phyloP scores from a whole-genome alignment of 1,140 invertebrate genomes.

The Eurosta solidaginis region DNA sequence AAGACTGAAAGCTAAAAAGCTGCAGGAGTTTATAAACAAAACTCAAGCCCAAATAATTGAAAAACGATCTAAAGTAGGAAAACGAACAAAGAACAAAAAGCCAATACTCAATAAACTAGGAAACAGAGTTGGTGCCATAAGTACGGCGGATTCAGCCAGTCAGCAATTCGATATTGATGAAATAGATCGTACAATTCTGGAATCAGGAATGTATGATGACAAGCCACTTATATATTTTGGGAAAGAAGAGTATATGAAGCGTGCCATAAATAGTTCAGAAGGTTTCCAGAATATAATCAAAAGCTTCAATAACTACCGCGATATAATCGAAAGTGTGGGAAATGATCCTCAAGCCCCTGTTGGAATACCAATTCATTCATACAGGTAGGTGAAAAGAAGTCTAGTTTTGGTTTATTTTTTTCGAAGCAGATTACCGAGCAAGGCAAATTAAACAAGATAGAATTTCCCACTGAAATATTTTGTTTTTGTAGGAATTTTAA shows the following conservation, averaged over 20 bases:
- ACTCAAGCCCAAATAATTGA: slow-evolving; percentile 61
- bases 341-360: slow-evolving; percentile 58
- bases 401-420: too few relatives aligned
- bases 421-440: too few relatives aligned
- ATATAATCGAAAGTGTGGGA: slow-evolving; percentile 60
- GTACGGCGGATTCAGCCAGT: slow-evolving; percentile 25
- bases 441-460: too few relatives aligned
- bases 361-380: slow-evolving; percentile 51
- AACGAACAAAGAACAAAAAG: slow-evolving; percentile 36
- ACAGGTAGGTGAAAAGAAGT: slow-evolving; percentile 29
- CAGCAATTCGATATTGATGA: slow-evolving; percentile 52
- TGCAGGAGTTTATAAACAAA: slow-evolving; percentile 68
- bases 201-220: slow-evolving; percentile 49
- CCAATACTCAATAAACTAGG: slow-evolving; percentile 54
- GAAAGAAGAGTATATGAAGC: slow-evolving; percentile 46
- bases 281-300: slow-evolving; percentile 50
- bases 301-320: slow-evolving; percentile 52
- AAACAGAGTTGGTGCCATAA: slow-evolving; percentile 38
- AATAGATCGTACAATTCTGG: slow-evolving; percentile 43
- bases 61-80: slow-evolving; percentile 48
- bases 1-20: slow-evolving; percentile 67
- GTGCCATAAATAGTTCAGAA: slow-evolving; percentile 44
- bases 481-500: too few relatives aligned
- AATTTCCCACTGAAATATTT: too few relatives aligned
- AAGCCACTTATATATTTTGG: slow-evolving; percentile 55